These are phyloP conservation scores for Dicaeum eximium DNA, from an alignment of 2,113 vertebrate species.

Conservation along the genomic window DNA sequence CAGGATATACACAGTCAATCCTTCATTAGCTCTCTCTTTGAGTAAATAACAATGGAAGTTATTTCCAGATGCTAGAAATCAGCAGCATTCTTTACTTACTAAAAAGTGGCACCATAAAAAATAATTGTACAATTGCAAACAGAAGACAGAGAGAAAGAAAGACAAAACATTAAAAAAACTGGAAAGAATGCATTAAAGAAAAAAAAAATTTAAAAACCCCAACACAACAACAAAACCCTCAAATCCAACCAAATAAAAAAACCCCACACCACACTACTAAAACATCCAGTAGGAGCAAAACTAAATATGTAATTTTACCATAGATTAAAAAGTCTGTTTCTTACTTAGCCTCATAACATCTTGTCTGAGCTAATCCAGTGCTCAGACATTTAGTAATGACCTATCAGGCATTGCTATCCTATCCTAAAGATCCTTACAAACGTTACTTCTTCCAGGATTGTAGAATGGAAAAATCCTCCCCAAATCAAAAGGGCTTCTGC, in stretches of 20 bases:
- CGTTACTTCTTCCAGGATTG: rapidly evolving
- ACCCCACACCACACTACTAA: background rate
- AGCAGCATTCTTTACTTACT: background rate
- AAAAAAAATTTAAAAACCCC: background rate
- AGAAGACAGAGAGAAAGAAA: background rate
- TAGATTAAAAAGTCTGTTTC: background rate
- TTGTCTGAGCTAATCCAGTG: background rate
- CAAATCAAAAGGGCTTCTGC: background rate
- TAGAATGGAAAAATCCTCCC: background rate
- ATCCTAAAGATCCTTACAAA: background rate
- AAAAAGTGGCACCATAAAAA: background rate
- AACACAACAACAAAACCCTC: background rate
- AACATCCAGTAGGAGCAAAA: background rate
- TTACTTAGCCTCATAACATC: background rate
- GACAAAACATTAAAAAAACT: background rate
- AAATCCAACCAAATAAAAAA: background rate
- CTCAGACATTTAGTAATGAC: background rate
- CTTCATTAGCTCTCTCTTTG: background rate
- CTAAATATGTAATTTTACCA: background rate
- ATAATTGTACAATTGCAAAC: background rate
- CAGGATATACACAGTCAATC: background rate
- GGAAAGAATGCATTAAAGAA: background rate
- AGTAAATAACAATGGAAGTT: background rate
- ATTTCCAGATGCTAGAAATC: background rate
- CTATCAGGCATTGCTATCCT: background rate